Evolutionary conservation across 1,140 invertebrate species (phyloP), one percentile per base, ranked within the genome.

Genomic region (Drosophila mayri): DNA sequence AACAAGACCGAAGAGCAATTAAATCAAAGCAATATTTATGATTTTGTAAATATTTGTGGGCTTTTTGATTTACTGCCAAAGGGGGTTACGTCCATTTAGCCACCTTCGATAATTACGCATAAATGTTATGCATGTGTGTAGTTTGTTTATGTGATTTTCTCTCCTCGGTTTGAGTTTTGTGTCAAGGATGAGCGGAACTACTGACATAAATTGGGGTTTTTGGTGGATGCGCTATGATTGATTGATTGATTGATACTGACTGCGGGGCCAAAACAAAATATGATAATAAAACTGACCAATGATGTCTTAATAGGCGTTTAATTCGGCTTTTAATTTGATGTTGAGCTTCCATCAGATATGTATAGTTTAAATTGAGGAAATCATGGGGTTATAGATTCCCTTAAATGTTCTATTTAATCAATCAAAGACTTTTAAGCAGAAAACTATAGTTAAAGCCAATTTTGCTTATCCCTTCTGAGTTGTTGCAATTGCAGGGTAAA

Each of bases 131-230:
- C 16, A 30, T 49, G 25, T 49, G 25, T 49, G 11, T n/a, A 9
- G 35, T 50, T 20, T 66, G 5, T 68, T 3, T 52, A 16, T 52
- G 32, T 8, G 63, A 46, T 46, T 66, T 73, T 73, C 28, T 44
- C 43, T 66, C 71, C 30, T 66, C 18, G 54, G 52, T 22, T 52
- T 61, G 14, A 12, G 63, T 88, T 80, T 87, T 80, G 84, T 87
- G 84, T 87, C 84, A 88, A 87, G 84, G 84, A 84, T 88, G 68
- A 88, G 61, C 84, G 79, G 78, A 86, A 81, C 64, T 70, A 67
- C 70, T 57, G 61, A n/a, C 63, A 60, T 58, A 66, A 52, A 71
- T 68, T 65, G 46, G 44, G 41, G 59, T 70, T 47, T 60, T 60
- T 46, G 60, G 57, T 58, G 68, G 81, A 81, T 77, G 61, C 60